phyloP scores from a whole-genome alignment of 2,113 vertebrate genomes.

The Ophthalmolycus amberensis region DNA sequence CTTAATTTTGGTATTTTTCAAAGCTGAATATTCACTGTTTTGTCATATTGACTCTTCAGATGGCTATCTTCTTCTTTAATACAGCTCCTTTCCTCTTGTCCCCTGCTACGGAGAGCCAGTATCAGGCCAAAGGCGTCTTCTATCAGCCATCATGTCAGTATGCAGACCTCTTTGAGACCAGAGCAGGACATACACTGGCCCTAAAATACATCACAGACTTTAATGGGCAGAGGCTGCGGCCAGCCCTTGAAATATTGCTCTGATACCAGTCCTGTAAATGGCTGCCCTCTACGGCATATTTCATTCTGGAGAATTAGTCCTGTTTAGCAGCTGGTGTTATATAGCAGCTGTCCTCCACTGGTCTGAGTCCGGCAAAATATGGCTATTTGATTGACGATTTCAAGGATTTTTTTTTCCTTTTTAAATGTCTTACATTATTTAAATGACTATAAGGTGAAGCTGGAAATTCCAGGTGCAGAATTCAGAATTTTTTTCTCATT shows the following conservation, averaged over 20 bases:
- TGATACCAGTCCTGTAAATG: conserved; percentile 79
- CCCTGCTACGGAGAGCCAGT: conserved; percentile 11
- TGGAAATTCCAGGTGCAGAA: conserved; percentile 19
- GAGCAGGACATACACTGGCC: conserved; percentile 81
- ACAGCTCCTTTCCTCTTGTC: conserved; percentile 10
- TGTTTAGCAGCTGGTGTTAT: conserved; percentile 76
- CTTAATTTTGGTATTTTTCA: conserved; percentile 21
- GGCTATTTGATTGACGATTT: conserved; percentile 59
- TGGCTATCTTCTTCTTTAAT: conserved; percentile 47
- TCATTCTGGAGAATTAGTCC: conserved; percentile 79
- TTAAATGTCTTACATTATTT: conserved; percentile 32
- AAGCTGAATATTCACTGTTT: conserved; percentile 23
- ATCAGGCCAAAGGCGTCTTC: conserved; percentile 70
- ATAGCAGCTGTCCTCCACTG: conserved; percentile 61
- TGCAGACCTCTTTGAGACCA: conserved; percentile 78
- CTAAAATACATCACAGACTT: conserved; percentile 80
- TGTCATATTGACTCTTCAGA: conserved; percentile 47
- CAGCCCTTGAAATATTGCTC: conserved; percentile 80
- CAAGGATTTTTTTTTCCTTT: conserved; percentile 13
- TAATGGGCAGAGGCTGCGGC: conserved; percentile 75
- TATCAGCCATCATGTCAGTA: conserved; percentile 82
- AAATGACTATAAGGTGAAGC: conserved; percentile 7
- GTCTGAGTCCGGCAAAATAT: conserved; percentile 46
- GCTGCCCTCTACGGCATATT: conserved; percentile 70
- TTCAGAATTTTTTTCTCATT: conserved; percentile 24